Conservation (phyloP, 2,113 vertebrate genomes). For the Eudyptes chrysolophus region DNA sequence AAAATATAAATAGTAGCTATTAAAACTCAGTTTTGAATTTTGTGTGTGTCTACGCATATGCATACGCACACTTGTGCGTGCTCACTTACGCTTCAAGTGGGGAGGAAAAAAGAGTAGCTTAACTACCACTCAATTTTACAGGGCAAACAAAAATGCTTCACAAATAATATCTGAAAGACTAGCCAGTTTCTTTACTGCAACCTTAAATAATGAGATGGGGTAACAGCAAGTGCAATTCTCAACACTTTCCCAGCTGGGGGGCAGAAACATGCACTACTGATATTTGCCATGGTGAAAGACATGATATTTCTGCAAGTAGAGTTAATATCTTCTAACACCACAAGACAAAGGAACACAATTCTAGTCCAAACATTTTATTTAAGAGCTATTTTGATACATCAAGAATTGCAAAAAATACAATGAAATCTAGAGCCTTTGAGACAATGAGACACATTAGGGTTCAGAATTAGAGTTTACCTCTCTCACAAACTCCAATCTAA, state of each 20-base stretch:
- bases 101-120: background rate
- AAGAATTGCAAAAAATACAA: background rate
- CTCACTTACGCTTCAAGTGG: background rate
- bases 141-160: background rate
- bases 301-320: background rate
- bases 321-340: background rate
- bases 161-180: background rate
- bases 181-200: background rate
- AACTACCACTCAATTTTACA: background rate
- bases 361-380: background rate
- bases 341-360: background rate
- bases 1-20: background rate
- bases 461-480: background rate
- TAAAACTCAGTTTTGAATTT: background rate
- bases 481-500: background rate
- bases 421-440: background rate
- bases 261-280: background rate
- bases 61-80: rapidly evolving
- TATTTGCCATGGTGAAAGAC: background rate
- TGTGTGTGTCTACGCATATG: rapidly evolving
- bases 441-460: background rate
- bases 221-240: background rate
- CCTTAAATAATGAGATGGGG: background rate
- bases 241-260: background rate
- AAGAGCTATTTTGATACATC: background rate